phyloP scores from a whole-genome alignment of 2,888 invertebrate genomes.

The Tromatobia lineatoria region DNA sequence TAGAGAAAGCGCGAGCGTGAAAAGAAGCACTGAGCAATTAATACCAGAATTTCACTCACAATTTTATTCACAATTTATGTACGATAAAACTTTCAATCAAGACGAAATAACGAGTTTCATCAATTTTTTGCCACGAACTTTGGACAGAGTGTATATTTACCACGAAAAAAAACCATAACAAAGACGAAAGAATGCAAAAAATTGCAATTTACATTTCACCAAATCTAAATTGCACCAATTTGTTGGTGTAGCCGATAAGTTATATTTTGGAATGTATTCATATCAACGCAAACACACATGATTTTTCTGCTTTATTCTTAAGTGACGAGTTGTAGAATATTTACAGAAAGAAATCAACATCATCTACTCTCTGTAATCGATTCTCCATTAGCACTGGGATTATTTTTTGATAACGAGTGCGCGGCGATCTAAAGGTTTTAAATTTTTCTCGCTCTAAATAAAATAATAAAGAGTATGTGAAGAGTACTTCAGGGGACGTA shows the following conservation, averaged over 20 bases:
- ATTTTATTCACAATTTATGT: no score
- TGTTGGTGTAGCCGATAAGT: slow-evolving; percentile 76
- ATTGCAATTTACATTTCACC: slow-evolving; percentile 71
- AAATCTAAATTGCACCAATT: slow-evolving; percentile 72
- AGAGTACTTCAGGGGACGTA: slow-evolving; percentile 40
- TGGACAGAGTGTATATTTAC: slow-evolving; percentile 80
- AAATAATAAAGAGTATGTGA: slow-evolving; percentile 50
- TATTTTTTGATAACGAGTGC: slow-evolving; percentile 56
- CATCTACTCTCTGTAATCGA: slow-evolving; percentile 40
- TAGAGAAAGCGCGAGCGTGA: slow-evolving; percentile 40
- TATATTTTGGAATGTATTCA: slow-evolving; percentile 79
- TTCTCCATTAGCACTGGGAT: slow-evolving; percentile 58
- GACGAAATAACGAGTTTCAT: slow-evolving; percentile 45
- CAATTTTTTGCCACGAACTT: slow-evolving; percentile 77
- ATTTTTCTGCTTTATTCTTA: slow-evolving; percentile 61
- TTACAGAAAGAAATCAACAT: slow-evolving; percentile 18
- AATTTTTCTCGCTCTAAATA: slow-evolving; percentile 51
- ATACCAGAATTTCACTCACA: slow-evolving; percentile 36
- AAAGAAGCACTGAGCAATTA: slow-evolving; percentile 44
- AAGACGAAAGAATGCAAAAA: neutral
- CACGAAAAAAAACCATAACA: slow-evolving; percentile 39
- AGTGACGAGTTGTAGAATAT: slow-evolving; percentile 39
- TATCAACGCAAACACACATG: slow-evolving; percentile 73
- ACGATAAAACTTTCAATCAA: slow-evolving; percentile 42
- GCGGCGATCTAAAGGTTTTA: slow-evolving; percentile 27